Base-by-base conservation (phyloP, 2,888 invertebrate genomes). In the Venusia cambrica region DNA sequence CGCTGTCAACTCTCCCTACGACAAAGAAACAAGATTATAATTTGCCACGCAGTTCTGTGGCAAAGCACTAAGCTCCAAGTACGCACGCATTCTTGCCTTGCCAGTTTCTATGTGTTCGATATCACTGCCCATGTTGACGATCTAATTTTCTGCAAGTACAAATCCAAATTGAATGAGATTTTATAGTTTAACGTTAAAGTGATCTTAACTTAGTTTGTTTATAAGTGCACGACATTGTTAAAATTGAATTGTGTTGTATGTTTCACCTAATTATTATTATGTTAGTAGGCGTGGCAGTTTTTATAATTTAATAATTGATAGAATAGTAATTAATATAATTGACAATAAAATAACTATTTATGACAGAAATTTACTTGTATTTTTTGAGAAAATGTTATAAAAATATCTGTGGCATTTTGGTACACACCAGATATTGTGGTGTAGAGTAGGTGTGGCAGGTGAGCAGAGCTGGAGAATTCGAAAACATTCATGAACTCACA, bases 151-250 rank as follows among this genome's bases (percentile, higher is more conserved):
- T 81, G 84, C 83, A 78, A 87, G 85, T 87, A 87, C 85, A 87
- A 87, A 85, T 84, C 81, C 79, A 72, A 84, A 74, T 75, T 80
- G 81, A 85, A 81, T 83, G 84, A 84, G 74, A 81, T 83, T 83
- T 78, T 73, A 73, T 48, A 84, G 77, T 78, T 77, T 84, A 79
- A 84, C 81, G 73, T 78, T 75, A 77, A 75, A 77, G 74, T 80
- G 79, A 83, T 79, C 73, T 76, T 83, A 80, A 81, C 80, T 78
- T 78, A 78, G 73, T 79, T 76, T 75, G 72, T 38, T 62, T 71
- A 77, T 83, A 81, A 83, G 81, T 83, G 85, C 85, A 85, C 84
- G 85, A 80, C 52, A 81, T 81, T 84, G 83, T 85, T 83, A 71
- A 72, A 81, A 74, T 73, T 73, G 73, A 77, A 77, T 69, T 83